These are phyloP conservation scores for Oxygymnocypris stewartii DNA, from an alignment of 2,113 vertebrate species.

Conservation along the genomic window DNA sequence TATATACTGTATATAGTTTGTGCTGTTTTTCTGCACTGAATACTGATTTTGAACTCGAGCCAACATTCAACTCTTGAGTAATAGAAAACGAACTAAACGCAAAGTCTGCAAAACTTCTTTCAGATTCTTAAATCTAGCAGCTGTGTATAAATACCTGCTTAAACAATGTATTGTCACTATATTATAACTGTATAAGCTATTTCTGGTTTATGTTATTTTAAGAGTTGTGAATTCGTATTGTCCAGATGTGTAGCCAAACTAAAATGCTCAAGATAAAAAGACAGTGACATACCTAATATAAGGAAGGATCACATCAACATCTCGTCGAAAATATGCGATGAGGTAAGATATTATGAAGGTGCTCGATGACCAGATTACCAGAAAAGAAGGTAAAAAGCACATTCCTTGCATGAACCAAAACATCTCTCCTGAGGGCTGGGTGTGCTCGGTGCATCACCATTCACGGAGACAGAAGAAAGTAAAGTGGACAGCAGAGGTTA, in stretches of 20 bases:
- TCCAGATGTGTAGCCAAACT: neutral
- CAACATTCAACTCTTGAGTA: neutral
- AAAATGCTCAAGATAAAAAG: neutral
- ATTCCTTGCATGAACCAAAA: constrained; percentile 76
- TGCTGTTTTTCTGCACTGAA: neutral
- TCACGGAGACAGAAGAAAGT: neutral
- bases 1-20: too few relatives aligned
- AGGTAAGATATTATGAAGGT: constrained; percentile 86
- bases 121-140: neutral
- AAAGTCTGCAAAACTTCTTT: neutral
- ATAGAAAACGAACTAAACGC: constrained; percentile 46
- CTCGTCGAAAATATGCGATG: constrained; percentile 77
- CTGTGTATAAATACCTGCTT: neutral
- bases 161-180: neutral
- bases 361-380: constrained; percentile 87
- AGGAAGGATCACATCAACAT: constrained; percentile 84
- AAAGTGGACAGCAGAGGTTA: neutral
- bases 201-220: neutral
- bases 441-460: constrained; percentile 24
- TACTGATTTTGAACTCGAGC: neutral
- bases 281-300: constrained; percentile 86
- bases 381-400: constrained; percentile 79
- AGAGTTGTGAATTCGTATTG: neutral
- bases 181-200: neutral
- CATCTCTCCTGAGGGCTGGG: constrained; percentile 62